These are phyloP conservation scores for Chamaetylas fuelleborni DNA, from an alignment of 2,113 vertebrate genomes.

Conservation along the genomic window DNA sequence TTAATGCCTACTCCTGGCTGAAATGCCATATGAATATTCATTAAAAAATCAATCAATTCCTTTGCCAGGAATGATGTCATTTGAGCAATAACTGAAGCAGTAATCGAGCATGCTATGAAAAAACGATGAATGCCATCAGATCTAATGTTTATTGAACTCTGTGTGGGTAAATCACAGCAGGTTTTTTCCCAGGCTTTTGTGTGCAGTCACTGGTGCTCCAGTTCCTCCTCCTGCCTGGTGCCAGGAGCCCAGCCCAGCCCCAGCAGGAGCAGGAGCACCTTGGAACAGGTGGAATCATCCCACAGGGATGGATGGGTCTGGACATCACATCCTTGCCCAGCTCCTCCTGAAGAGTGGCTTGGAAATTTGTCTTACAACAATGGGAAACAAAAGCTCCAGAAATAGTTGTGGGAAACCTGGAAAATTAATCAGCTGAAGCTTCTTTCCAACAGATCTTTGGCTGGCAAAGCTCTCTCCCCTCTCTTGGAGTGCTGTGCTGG, in stretches of 20 bases:
- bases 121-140: slow-evolving; percentile 62
- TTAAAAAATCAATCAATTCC: slow-evolving; percentile 51
- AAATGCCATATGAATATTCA: slow-evolving; percentile 71
- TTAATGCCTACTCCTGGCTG: slow-evolving; percentile 54
- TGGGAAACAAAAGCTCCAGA: neutral
- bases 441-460: neutral
- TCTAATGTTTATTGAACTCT: slow-evolving; percentile 63
- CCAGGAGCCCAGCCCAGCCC: neutral
- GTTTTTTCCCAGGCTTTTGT: slow-evolving; percentile 25
- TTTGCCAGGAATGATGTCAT: slow-evolving; percentile 45
- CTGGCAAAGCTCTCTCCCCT: neutral
- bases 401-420: neutral
- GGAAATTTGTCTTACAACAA: neutral
- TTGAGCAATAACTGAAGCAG: slow-evolving; percentile 46
- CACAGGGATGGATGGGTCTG: neutral
- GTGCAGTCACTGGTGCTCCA: neutral
- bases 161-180: slow-evolving; percentile 44
- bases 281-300: neutral
- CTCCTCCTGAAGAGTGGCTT: neutral
- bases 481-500: neutral
- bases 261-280: neutral
- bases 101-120: slow-evolving; percentile 53
- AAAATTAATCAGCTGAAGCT: neutral
- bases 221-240: neutral
- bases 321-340: neutral